Evolutionary conservation across 2,797 vertebrate genomes (phyloP).

Genomic region (Streptopelia turtur): DNA sequence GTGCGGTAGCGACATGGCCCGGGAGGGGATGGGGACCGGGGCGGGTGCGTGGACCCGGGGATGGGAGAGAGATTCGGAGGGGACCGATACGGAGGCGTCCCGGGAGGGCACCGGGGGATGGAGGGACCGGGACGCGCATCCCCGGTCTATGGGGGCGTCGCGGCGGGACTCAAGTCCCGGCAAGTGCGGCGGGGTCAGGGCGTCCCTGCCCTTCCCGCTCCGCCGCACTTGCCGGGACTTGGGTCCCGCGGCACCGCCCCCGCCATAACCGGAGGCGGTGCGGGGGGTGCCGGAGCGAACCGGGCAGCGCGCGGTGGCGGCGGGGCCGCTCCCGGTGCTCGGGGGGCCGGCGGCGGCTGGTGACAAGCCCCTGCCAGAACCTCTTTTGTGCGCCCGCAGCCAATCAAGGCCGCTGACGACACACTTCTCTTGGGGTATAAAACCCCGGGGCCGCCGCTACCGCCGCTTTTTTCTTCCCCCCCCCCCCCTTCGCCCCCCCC

Average conservation of each 20-base stretch:
- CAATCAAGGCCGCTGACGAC: conserved; percentile 97
- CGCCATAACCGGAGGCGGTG: not conserved
- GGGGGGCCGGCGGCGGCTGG: conserved; percentile 80
- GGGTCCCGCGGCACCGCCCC: not conserved
- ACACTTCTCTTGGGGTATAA: conserved; percentile 94
- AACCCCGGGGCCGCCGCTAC: conserved; percentile 74
- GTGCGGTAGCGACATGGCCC: too few species aligned
- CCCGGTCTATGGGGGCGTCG: not conserved
- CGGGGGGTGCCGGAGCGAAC: not conserved
- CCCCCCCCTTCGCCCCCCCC: conserved; percentile 37
- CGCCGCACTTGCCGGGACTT: not conserved
- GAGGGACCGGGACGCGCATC: not conserved
- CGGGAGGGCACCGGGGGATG: too few species aligned
- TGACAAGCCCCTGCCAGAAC: conserved; percentile 90
- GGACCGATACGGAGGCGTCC: too few species aligned
- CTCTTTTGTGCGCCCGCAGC: conserved; percentile 97
- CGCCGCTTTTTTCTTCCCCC: conserved; percentile 74
- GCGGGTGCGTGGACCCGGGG: too few species aligned
- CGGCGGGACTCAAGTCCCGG: not conserved
- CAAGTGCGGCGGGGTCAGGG: not conserved
- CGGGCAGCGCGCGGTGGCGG: not conserved
- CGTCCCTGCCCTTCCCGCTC: not conserved
- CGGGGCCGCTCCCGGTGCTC: conserved; percentile 4
- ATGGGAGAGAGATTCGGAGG: too few species aligned
- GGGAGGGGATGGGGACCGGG: too few species aligned